A percentile compares a stretch with the other conserved stretches of the same genome.
phyloP scores from a whole-genome alignment of 2,888 invertebrate species.

The Empis stercorea region DNA sequence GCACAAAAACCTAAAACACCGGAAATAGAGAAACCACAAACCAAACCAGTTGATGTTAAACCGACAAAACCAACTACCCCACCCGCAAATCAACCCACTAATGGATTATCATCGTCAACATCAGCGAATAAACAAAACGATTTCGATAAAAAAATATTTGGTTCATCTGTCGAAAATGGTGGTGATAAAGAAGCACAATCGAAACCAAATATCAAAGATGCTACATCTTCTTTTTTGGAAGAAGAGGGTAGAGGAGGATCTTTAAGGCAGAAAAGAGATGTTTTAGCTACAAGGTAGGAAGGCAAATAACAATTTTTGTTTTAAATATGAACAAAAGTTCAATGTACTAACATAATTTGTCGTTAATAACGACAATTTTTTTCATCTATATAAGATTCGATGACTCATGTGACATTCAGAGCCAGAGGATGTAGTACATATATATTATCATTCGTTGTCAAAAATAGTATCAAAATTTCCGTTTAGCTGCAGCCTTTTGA shows the following conservation, averaged over 20 bases:
- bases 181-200: conserved; percentile 14
- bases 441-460: too few relatives aligned
- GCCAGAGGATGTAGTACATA: too few relatives aligned
- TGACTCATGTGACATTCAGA: too few relatives aligned
- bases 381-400: too few relatives aligned
- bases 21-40: background rate
- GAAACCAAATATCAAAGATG: conserved; percentile 26
- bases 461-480: too few relatives aligned
- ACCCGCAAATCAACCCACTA: conserved; percentile 9
- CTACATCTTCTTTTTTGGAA: conserved; percentile 28
- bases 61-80: conserved; percentile 23
- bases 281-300: too few relatives aligned
- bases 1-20: conserved; percentile 16
- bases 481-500: too few relatives aligned
- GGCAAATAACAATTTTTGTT: too few relatives aligned
- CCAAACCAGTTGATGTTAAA: background rate
- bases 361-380: too few relatives aligned
- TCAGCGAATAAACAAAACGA: conserved; percentile 9
- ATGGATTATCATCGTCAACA: background rate
- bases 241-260: conserved; percentile 19
- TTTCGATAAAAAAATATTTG: conserved; percentile 23
- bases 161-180: conserved; percentile 20
- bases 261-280: background rate
- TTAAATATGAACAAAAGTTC: too few relatives aligned
- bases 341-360: too few relatives aligned